Evolutionary conservation across 2,797 vertebrate species (phyloP).

Genomic region (Nothura maculosa): DNA sequence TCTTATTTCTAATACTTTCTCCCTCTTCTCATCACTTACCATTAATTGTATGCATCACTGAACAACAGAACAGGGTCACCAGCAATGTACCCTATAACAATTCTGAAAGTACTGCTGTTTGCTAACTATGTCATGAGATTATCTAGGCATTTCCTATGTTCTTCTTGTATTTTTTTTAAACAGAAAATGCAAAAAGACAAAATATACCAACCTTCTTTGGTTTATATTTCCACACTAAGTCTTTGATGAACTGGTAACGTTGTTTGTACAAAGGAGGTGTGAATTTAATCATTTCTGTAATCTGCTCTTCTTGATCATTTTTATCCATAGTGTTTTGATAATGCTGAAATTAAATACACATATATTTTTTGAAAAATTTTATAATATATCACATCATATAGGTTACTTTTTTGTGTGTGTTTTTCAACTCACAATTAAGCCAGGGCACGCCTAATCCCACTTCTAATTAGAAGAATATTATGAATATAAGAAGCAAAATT

Average conservation of each 20-base stretch:
- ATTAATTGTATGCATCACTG: neutral
- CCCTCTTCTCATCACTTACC: neutral
- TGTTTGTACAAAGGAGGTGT: conserved; percentile 90
- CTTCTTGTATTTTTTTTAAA: neutral
- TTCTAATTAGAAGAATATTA: neutral
- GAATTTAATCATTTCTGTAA: conserved; percentile 77
- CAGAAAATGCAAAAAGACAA: neutral
- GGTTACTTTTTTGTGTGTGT: neutral
- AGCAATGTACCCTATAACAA: neutral
- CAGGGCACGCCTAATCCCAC: neutral
- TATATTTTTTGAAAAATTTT: neutral
- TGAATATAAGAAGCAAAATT: neutral
- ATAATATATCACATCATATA: neutral
- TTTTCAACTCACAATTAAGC: neutral
- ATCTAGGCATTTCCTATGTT: accelerated
- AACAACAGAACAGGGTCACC: neutral
- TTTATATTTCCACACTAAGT: conserved; percentile 85
- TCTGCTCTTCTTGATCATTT: conserved; percentile 29
- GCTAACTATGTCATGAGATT: neutral
- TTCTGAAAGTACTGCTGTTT: neutral
- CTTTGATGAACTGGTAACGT: conserved; percentile 88
- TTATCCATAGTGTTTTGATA: conserved; percentile 32
- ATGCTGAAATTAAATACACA: conserved; percentile 21
- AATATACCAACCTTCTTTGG: conserved; percentile 87
- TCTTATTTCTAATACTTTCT: neutral